Percentiles rank a stretch among this genome's conserved stretches.
Evolutionary conservation across 1,140 invertebrate species (phyloP).

Genomic region (Drosophila burlai): DNA sequence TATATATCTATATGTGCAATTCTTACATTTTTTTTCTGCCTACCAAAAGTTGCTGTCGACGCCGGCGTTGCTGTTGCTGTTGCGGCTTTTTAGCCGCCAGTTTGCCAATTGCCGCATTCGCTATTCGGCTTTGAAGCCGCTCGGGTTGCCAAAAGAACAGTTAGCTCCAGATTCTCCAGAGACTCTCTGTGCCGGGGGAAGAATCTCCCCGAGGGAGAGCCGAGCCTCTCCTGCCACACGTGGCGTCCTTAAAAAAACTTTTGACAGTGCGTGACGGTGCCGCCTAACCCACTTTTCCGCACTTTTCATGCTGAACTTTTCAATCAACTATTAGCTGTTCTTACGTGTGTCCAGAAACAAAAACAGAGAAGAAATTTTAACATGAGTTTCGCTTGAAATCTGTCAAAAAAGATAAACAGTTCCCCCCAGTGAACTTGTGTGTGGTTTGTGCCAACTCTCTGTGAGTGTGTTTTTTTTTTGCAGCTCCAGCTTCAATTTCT

Average conservation of each 20-base stretch:
- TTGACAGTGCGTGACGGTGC: neutral
- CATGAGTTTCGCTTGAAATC: neutral
- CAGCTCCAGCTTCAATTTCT: constrained; percentile 21
- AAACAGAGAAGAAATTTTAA: constrained; percentile 7
- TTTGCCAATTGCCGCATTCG: constrained; percentile 79
- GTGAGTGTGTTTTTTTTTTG: constrained; percentile 8
- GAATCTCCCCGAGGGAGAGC: constrained; percentile 9
- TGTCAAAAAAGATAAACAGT: constrained; percentile 7
- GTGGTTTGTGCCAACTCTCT: constrained; percentile 15
- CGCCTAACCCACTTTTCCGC: constrained; percentile 1
- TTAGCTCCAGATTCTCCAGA: constrained; percentile 55
- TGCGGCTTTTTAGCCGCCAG: constrained; percentile 72
- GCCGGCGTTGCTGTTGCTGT: constrained; percentile 32
- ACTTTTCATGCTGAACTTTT: constrained; percentile 15
- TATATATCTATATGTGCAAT: constrained; percentile 14
- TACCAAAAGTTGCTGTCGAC: constrained; percentile 66
- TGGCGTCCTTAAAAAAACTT: constrained; percentile 10
- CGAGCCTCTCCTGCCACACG: constrained; percentile 10
- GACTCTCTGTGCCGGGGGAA: constrained; percentile 33
- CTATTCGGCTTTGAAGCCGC: constrained; percentile 81
- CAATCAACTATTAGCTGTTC: neutral
- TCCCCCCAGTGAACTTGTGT: constrained; percentile 28
- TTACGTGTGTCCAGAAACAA: constrained; percentile 12
- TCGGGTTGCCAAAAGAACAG: constrained; percentile 60
- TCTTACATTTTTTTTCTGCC: constrained; percentile 26